Evolutionary conservation across 2,797 vertebrate genomes (phyloP), one percentile per base, ranked within the genome.

Genomic region (Pipistrellus pipistrellus): DNA sequence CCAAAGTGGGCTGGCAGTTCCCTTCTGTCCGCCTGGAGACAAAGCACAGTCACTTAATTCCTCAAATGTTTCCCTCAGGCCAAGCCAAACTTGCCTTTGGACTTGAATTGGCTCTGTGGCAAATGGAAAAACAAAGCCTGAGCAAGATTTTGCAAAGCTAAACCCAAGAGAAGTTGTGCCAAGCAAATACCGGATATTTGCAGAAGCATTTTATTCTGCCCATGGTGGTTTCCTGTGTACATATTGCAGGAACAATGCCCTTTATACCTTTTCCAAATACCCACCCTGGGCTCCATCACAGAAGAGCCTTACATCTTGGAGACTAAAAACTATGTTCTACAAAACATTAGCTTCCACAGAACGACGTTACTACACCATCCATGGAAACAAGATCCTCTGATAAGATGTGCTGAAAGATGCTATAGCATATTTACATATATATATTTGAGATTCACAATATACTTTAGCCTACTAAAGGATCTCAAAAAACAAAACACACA

Each of bases 51-150:
- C 17, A 46, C 30, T 82, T 87, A 89, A 71, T 86, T 83, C 53
- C 44, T 76, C 69, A 44, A 15, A 75, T 86, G 15, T 95, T 96
- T 93, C 72, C 88, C 71, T 91, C 4, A 82, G 71, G 35, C 48
- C 59, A 18, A 38, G 90, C 18, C 66, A 30, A 78, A 6, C 75
- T 90, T 94, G 78, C n/a, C 78, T 83, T 73, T 25, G 66, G 38
- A 87, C 53, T 4, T 35, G 57, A 91, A 88, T 20, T 80, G 81
- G 44, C 41, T 91, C 64, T 78, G 55, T 59, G 66, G 82, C 85
- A 95, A 96, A 75, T n/a, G 90, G 14, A 35, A 85, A 96, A 95
- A 96, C 89, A 94, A 93, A 93, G 71, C 23, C 73, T 9, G 21
- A 62, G 51, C 57, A 91, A 93, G 46, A 93, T 91, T 93, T 91